A percentile compares a stretch with the other conserved stretches of the same genome.
Conservation (phyloP, 30 jellyfish, hydroid and myxozoan species). For the Haliclystus octoradiatus region DNA sequence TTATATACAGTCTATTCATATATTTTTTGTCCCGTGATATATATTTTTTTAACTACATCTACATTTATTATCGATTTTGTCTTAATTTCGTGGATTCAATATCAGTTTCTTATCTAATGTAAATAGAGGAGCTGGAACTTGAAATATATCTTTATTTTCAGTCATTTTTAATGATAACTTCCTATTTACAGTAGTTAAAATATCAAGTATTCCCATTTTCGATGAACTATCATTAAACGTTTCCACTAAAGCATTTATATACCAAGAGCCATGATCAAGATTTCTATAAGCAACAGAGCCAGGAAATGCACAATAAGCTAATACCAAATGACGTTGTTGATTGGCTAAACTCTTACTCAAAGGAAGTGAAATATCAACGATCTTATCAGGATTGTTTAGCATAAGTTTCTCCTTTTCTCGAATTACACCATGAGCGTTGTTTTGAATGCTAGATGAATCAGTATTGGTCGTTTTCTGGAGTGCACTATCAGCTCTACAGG, state of each 20-base stretch:
- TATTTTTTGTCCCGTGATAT: too few species aligned
- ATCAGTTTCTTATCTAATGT: conserved; percentile 62
- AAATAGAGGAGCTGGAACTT: conserved; percentile 56
- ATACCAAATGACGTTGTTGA: conserved; percentile 42
- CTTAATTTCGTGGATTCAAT: too few species aligned
- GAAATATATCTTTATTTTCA: conserved; percentile 23
- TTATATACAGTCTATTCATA: too few species aligned
- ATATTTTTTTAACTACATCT: too few species aligned
- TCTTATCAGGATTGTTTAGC: too few species aligned
- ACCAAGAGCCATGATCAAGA: conserved; percentile 55
- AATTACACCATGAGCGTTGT: too few species aligned
- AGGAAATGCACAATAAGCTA: conserved; percentile 80
- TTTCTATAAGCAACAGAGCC: conserved; percentile 71
- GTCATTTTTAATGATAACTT: conserved; percentile 42
- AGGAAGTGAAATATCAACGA: too few species aligned
- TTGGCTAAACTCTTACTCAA: too few species aligned
- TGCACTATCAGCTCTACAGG: conserved; percentile 43
- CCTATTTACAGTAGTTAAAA: conserved; percentile 49
- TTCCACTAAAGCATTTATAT: conserved; percentile 48
- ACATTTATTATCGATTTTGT: too few species aligned
- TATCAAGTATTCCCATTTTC: conserved; percentile 50
- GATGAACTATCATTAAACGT: conserved; percentile 43
- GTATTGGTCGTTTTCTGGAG: background rate
- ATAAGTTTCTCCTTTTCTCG: too few species aligned
- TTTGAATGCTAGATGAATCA: background rate